Base-by-base conservation (phyloP, 2,113 vertebrate species). In the Numenius arquata region DNA sequence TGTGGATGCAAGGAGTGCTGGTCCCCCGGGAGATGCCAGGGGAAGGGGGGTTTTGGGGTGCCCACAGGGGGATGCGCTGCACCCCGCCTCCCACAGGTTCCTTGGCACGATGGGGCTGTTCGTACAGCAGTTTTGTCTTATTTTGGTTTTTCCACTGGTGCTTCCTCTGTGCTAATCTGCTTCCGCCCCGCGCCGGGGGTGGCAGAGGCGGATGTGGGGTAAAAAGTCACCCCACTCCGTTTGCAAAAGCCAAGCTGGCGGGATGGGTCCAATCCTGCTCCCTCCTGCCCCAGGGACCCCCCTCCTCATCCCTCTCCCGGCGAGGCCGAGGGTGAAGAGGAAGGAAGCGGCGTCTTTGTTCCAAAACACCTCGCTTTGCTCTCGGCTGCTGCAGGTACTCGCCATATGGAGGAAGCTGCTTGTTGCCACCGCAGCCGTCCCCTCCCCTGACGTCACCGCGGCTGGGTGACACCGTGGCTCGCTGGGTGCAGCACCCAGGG, bases 151-250 rank as follows among this genome's bases (percentile, higher is more conserved):
- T 45, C 27, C 48, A 40, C 8, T 1, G 7, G 36, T 27, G 58
- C 62, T 96, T 95, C 92, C 90, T 92, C 93, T 82, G 59, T 65
- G 89, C 76, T 82, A 14, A 63, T 80, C 72, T 82, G 40, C 67
- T 88, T 77, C 89, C 32, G 14, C n/a, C 9, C 26, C 0, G 0
- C 36, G 3, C 32, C 0, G 3, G 53, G 56, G 66, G 25, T 11
- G 61, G 41, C 53, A 10, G 74, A 62, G 55, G 59, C 7, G 1
- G 56, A 82, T 32, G 32, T 20, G 7, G 34, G 9, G 48, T 40
- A 19, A 11, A 9, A 40, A 43, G 45, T 41, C 4, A 0, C 55
- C n/a, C 41, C 19, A 4, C 8, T 74, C 20, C 1, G 2, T 20
- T 34, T 70, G 50, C 66, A 61, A 52, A 61, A 76, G 29, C 43